Conservation (phyloP, 2,113 vertebrate genomes). For the Calonectris borealis region DNA sequence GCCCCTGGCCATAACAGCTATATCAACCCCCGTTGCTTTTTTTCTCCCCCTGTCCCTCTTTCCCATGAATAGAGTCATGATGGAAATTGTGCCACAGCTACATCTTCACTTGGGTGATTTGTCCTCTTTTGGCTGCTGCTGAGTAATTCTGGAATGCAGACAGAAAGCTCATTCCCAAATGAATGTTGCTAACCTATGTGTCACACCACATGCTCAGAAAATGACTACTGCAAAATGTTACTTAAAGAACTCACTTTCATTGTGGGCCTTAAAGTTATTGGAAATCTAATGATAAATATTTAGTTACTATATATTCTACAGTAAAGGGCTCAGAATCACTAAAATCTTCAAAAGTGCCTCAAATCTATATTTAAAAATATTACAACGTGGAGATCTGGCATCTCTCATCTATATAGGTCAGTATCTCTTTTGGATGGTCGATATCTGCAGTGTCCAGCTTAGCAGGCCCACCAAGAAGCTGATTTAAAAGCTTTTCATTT, state of each 20-base stretch:
- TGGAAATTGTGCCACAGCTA: constrained; percentile 12
- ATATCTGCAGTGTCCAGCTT: neutral
- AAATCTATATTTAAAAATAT: neutral
- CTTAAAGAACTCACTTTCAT: neutral
- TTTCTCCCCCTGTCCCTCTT: neutral
- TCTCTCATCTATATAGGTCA: neutral
- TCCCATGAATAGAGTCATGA: constrained; percentile 16
- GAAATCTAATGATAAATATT: neutral
- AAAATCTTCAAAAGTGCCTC: neutral
- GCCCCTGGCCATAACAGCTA: neutral
- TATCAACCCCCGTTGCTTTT: constrained; percentile 22
- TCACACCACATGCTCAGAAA: neutral
- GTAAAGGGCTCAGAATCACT: neutral
- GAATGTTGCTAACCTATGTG: neutral
- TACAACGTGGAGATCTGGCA: neutral
- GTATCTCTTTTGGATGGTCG: neutral
- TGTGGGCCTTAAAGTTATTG: neutral
- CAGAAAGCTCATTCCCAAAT: neutral
- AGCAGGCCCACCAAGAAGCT: neutral
- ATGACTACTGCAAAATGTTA: neutral
- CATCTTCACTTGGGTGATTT: constrained; percentile 15
- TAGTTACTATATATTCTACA: neutral
- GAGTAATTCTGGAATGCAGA: neutral
- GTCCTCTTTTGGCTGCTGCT: neutral
- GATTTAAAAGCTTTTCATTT: neutral